Evolutionary conservation across 2,888 invertebrate genomes (phyloP).

Genomic region (Athripsodes cinereus): DNA sequence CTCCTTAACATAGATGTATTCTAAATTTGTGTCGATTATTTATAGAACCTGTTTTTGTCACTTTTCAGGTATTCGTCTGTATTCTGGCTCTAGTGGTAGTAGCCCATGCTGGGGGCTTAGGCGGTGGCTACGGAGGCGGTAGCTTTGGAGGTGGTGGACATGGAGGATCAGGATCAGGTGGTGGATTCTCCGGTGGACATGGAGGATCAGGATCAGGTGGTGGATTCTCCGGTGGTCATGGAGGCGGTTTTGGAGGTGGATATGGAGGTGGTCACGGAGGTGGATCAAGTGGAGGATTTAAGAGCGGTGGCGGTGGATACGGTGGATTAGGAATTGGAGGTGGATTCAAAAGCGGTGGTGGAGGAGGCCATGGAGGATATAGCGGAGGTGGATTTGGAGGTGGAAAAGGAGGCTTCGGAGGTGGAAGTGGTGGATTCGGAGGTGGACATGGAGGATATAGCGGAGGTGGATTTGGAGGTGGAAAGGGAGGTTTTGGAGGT

Average conservation of each 20-base stretch:
- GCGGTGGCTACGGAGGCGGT: slow-evolving; percentile 14
- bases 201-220: slow-evolving; percentile 18
- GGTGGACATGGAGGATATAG: slow-evolving; percentile 15
- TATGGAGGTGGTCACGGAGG: slow-evolving; percentile 1
- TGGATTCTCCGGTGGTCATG: slow-evolving; percentile 15
- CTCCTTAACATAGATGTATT: too few relatives aligned
- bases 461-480: slow-evolving; percentile 12
- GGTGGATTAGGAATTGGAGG: slow-evolving; percentile 16
- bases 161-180: slow-evolving; percentile 12
- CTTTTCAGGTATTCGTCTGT: slow-evolving; percentile 24
- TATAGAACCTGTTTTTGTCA: background rate
- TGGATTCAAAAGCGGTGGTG: slow-evolving; percentile 19
- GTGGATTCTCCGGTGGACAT: slow-evolving; percentile 14
- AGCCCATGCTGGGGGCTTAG: slow-evolving; percentile 18
- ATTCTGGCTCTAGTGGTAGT: slow-evolving; percentile 22
- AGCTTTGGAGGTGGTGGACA: slow-evolving; percentile 17
- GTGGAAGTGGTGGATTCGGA: slow-evolving; percentile 10
- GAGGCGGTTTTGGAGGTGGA: slow-evolving; percentile 19
- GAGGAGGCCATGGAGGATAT: background rate
- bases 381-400: slow-evolving; percentile 19
- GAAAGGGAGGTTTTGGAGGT: slow-evolving; percentile 12
- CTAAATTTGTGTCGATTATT: too few relatives aligned
- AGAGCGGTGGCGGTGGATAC: slow-evolving; percentile 16
- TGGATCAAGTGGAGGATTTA: slow-evolving; percentile 14
- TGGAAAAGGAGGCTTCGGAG: slow-evolving; percentile 18